Percentiles rank a stretch among this genome's conserved stretches.
Evolutionary conservation across 1,140 invertebrate species (phyloP).

Genomic region (Probaryconus sp.): DNA sequence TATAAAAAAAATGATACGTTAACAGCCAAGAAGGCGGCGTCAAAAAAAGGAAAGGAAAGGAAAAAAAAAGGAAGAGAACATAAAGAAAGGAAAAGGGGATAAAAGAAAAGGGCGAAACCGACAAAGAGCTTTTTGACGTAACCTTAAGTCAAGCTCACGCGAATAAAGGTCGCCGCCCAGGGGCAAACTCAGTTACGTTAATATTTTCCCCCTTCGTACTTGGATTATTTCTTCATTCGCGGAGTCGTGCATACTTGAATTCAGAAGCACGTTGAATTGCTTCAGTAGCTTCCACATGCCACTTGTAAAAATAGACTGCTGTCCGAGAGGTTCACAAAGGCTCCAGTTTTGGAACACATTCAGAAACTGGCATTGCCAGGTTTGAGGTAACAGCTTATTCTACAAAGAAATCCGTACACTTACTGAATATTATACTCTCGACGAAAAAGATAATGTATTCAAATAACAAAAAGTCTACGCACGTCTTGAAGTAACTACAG

Average conservation of each 20-base stretch:
- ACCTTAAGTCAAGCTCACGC: constrained; percentile 33
- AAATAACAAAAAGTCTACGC: too few species aligned
- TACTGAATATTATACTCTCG: too few species aligned
- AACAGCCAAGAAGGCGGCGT: not conserved
- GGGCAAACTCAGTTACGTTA: constrained; percentile 35
- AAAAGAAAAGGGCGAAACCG: constrained; percentile 14
- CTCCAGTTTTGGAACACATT: constrained; percentile 20
- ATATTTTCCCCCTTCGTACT: constrained; percentile 48
- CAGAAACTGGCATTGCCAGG: constrained; percentile 8
- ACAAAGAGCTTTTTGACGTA: constrained; percentile 53
- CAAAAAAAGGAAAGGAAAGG: constrained; percentile 3
- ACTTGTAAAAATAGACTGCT: constrained; percentile 45
- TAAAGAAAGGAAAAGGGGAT: not conserved
- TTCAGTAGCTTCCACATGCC: constrained; percentile 24
- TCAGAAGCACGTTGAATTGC: constrained; percentile 29
- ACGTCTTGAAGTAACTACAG: too few species aligned
- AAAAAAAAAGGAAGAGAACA: constrained; percentile 3
- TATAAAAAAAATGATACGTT: too few species aligned
- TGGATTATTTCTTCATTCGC: constrained; percentile 33
- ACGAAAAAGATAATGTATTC: not conserved
- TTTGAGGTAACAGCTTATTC: constrained; percentile 27
- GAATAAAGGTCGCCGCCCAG: constrained; percentile 34
- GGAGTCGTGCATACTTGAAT: constrained; percentile 36
- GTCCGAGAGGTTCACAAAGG: constrained; percentile 28
- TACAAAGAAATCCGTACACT: constrained; percentile 27